These are phyloP conservation scores for Chrysolina haemoptera DNA, from an alignment of 2,888 invertebrate genomes.

Conservation along the genomic window DNA sequence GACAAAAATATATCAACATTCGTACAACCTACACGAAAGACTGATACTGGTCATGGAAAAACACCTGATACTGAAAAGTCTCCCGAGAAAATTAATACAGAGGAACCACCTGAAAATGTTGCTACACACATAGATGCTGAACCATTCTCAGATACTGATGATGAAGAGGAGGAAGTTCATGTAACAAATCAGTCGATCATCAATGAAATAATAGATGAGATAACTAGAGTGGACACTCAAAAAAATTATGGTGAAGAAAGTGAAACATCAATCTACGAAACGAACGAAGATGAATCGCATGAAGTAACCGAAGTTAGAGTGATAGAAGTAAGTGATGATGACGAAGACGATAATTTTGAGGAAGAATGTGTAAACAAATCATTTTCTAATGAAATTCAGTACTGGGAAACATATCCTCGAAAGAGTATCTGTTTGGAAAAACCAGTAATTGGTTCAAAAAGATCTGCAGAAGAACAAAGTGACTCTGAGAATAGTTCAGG, in stretches of 20 bases:
- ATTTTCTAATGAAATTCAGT: constrained; percentile 6
- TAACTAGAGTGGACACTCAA: constrained; percentile 11
- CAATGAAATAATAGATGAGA: constrained; percentile 44
- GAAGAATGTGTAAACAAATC: constrained; percentile 31
- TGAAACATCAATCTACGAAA: constrained; percentile 19
- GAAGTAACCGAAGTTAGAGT: constrained; percentile 50
- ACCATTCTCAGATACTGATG: constrained; percentile 44
- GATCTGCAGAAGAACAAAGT: not conserved
- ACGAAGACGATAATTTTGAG: constrained; percentile 49
- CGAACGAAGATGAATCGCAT: constrained; percentile 32
- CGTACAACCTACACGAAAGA: constrained; percentile 20
- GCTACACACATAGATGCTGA: not conserved
- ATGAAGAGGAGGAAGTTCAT: constrained; percentile 41
- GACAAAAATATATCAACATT: not conserved
- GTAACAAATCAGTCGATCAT: constrained; percentile 34
- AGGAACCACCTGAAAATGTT: not conserved
- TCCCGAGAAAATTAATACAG: not conserved
- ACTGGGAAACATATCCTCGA: constrained; percentile 31
- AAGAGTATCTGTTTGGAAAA: constrained; percentile 3
- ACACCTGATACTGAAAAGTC: not conserved
- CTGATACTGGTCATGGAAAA: not conserved
- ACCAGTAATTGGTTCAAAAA: constrained; percentile 7
- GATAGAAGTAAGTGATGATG: constrained; percentile 53
- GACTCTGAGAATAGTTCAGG: not conserved
- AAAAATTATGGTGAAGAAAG: not conserved